A percentile compares a stretch with the other conserved stretches of the same genome.
These are phyloP conservation scores for Hypselothyrea guttata DNA, from an alignment of 2,888 invertebrate genomes.

Conservation along the genomic window DNA sequence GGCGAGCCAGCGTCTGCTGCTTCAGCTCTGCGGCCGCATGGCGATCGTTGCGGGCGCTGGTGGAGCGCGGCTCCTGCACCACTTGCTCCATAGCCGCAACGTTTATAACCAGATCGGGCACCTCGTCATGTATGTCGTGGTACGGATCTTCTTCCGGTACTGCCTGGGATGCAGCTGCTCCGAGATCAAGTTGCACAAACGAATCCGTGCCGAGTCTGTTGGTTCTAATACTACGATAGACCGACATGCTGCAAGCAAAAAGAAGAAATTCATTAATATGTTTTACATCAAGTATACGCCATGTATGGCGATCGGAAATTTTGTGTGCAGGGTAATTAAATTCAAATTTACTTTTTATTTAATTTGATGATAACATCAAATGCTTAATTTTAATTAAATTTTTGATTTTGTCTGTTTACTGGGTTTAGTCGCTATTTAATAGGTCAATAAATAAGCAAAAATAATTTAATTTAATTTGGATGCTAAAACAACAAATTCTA, in stretches of 20 bases:
- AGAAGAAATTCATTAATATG: not conserved
- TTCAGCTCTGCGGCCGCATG: slow-evolving; percentile 75
- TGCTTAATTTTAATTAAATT: too few species aligned
- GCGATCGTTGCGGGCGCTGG: slow-evolving; percentile 73
- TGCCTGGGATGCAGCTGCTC: slow-evolving; percentile 50
- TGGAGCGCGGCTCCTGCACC: slow-evolving; percentile 43
- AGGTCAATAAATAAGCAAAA: too few species aligned
- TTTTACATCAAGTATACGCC: slow-evolving; percentile 27
- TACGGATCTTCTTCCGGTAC: slow-evolving; percentile 34
- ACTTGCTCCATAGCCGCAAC: slow-evolving; percentile 18
- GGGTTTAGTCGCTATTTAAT: too few species aligned
- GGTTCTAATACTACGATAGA: slow-evolving; percentile 82
- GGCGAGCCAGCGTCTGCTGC: slow-evolving; percentile 78
- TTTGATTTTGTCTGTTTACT: too few species aligned
- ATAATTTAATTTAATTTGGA: too few species aligned
- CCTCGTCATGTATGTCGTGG: too few species aligned
- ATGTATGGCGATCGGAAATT: slow-evolving; percentile 15
- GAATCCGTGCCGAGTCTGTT: slow-evolving; percentile 77
- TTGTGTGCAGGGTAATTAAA: too few species aligned
- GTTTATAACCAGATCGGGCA: too few species aligned
- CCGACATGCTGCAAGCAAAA: slow-evolving; percentile 80
- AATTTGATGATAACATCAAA: too few species aligned
- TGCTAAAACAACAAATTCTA: too few species aligned
- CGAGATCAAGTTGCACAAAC: slow-evolving; percentile 80
- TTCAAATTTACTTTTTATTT: too few species aligned